Evolutionary conservation across 2,888 invertebrate species (phyloP).

Genomic region (Drosophila hamatofila): DNA sequence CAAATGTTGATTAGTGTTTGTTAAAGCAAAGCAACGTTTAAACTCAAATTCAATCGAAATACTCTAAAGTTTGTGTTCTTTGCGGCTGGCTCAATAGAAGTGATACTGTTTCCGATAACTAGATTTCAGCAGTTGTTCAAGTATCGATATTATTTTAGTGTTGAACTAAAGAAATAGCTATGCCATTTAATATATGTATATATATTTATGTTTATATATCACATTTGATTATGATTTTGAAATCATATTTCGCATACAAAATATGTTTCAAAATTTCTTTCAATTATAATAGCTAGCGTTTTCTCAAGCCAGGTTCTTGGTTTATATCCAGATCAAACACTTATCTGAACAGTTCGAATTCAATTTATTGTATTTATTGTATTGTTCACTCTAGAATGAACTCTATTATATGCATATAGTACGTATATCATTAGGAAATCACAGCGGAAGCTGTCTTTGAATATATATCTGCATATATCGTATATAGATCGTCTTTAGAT

Average conservation of each 20-base stretch:
- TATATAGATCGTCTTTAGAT: constrained; percentile 3
- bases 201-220: not conserved
- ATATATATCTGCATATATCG: not conserved
- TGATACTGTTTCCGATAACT: not conserved
- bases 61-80: not conserved
- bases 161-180: too few relatives aligned
- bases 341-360: not conserved
- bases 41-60: not conserved
- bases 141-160: not conserved
- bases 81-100: not conserved
- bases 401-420: not conserved
- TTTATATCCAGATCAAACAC: too few relatives aligned
- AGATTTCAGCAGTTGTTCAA: not conserved
- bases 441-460: not conserved
- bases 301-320: not conserved
- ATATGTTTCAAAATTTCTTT: not conserved
- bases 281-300: not conserved
- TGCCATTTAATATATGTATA: not conserved
- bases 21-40: too few relatives aligned
- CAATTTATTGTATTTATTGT: too few relatives aligned
- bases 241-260: too few relatives aligned
- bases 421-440: not conserved
- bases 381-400: not conserved
- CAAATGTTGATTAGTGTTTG: not conserved
- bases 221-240: too few relatives aligned